A percentile compares a stretch with the other conserved stretches of the same genome.
Conservation (phyloP, 2,113 vertebrate species). For the Zeus faber region DNA sequence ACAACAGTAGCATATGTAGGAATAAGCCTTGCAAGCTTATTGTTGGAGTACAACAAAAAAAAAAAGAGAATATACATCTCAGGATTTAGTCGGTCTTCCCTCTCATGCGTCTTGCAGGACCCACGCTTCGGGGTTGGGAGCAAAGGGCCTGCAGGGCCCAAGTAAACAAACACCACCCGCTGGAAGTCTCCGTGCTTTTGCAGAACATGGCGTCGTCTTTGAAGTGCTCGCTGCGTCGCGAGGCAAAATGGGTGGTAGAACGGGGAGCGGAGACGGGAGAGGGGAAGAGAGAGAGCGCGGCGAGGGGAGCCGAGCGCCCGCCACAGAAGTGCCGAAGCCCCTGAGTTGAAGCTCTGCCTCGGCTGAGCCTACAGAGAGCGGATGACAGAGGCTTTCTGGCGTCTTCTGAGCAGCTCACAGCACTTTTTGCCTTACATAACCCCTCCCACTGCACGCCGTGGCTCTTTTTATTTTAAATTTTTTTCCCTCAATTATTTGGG, state of each 20-base stretch:
- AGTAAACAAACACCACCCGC: conserved; percentile 55
- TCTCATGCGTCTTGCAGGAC: conserved; percentile 52
- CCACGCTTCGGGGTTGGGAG: conserved; percentile 9
- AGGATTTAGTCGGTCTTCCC: conserved; percentile 23
- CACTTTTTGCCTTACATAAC: conserved; percentile 72
- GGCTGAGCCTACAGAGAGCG: conserved; percentile 64
- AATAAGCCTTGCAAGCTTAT: conserved; percentile 19
- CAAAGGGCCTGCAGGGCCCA: conserved; percentile 53
- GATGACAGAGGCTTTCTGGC: conserved; percentile 67
- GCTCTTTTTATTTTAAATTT: background rate
- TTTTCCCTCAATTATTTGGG: conserved; percentile 69
- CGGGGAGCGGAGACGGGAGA: conserved; percentile 49
- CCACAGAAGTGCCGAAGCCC: conserved; percentile 61
- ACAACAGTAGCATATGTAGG: conserved; percentile 17
- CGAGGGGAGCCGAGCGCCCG: conserved; percentile 43
- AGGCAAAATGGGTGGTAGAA: conserved; percentile 27
- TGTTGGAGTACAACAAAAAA: background rate
- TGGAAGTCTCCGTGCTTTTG: conserved; percentile 56
- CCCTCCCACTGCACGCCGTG: conserved; percentile 64
- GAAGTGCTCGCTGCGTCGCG: conserved; percentile 48
- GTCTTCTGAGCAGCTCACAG: conserved; percentile 57
- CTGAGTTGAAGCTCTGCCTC: conserved; percentile 65
- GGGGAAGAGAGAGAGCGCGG: conserved; percentile 40
- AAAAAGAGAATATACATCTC: conserved; percentile 17
- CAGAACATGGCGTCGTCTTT: conserved; percentile 61